Base-by-base conservation (phyloP, 30 jellyfish, hydroid and myxozoan species). In the Pelagia noctiluca region DNA sequence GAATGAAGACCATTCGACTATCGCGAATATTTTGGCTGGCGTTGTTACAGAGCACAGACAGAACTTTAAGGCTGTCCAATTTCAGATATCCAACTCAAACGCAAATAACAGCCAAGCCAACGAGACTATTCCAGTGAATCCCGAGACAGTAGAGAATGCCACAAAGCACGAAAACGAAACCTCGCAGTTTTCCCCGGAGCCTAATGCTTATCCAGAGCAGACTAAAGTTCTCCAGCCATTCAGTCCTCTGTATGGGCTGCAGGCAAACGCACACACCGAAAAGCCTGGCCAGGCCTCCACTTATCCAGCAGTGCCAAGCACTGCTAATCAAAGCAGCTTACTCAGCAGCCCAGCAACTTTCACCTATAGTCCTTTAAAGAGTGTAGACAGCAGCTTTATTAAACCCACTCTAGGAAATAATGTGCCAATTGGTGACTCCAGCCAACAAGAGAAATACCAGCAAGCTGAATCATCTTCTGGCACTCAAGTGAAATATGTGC, bases 41-140 rank as follows among this genome's bases (percentile, higher is more conserved):
- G 92, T 82, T 1, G 18, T 82, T 33, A 35, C 77, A 11, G 80
- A 82, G 31, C 85, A 69, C 52, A 38, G 38, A 3, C 60, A 82
- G 31, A 85, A 82, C 30, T 42, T 68, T 50, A 82, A 82, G 63
- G 92, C 86, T 3, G 47, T 71, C 19, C 86, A 82, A 50, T 7
- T 70, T 57, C 92, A 69, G 22, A 28, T 50, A 5, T 23, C 86
- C 3, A 34, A 53, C 38, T 35, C 80, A 60, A 77, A 48, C 29
- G 70, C 66, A 47, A 69, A 31, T 46, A 24, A n/a, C 4, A 11
- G 53, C 13, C 7, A 18, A 34, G 50, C 28, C 37, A 46, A 30
- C 18, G 84, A 31, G 13, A 63, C 35, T 2, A 42, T 42, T 5
- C 57, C 12, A 42, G 16, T 42, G 8, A 42, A 42, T 42, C 8